Conservation (phyloP, 2,888 invertebrate species). For the Aphelenchoides bicaudatus region DNA sequence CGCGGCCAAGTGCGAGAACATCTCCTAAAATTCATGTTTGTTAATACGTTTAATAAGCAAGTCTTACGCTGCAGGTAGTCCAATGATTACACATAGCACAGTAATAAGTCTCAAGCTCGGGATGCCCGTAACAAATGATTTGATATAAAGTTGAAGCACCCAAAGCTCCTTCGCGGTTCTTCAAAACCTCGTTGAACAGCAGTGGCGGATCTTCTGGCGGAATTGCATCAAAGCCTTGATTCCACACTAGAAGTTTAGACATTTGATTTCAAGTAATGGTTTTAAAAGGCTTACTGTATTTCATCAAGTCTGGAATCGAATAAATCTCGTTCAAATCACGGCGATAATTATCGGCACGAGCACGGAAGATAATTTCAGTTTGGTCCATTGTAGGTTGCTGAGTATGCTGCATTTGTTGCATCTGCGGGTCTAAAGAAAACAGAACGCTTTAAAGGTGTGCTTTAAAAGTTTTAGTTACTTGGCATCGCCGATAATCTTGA, state of each 20-base stretch:
- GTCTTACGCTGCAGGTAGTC: conserved; percentile 25
- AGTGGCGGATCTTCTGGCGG: conserved; percentile 29
- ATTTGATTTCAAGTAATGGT: background rate
- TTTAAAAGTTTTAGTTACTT: no score
- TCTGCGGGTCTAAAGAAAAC: no score
- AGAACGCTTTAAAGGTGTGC: no score
- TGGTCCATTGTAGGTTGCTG: conserved; percentile 1
- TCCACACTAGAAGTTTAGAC: conserved; percentile 15
- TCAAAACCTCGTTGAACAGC: conserved; percentile 32
- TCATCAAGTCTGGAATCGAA: conserved; percentile 23
- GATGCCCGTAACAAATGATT: conserved; percentile 34
- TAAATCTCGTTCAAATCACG: conserved; percentile 25
- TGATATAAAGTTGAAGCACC: conserved; percentile 28
- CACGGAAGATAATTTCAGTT: conserved; percentile 12
- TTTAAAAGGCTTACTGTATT: conserved; percentile 25
- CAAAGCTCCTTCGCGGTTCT: conserved; percentile 24
- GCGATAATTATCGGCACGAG: conserved; percentile 25
- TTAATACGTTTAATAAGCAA: background rate
- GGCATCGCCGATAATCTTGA: no score
- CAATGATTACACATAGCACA: conserved; percentile 36
- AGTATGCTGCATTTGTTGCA: no score
- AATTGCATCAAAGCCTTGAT: conserved; percentile 32
- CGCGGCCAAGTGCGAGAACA: conserved; percentile 31
- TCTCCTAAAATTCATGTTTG: conserved; percentile 23
- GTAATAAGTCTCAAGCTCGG: conserved; percentile 38